phyloP scores from a whole-genome alignment of 2,888 invertebrate species.

The Stenchaetothrips biformis region DNA sequence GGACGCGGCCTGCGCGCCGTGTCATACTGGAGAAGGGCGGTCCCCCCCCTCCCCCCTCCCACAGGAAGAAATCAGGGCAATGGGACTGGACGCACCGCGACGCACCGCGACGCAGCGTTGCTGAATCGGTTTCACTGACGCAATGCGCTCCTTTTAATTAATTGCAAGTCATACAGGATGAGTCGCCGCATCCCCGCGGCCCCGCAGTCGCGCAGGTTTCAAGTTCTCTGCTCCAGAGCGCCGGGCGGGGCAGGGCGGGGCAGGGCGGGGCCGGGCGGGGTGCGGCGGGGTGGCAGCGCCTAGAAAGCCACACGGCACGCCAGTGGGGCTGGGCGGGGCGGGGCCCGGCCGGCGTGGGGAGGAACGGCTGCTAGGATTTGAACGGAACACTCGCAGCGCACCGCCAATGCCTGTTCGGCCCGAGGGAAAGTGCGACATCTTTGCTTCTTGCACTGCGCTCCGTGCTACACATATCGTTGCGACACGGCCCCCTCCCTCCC shows the following conservation, averaged over 20 bases:
- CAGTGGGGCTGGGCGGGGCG: not conserved
- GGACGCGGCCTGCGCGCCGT: not conserved
- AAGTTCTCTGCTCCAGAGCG: not conserved
- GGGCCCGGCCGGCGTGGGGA: not conserved
- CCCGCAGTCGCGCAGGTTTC: not conserved
- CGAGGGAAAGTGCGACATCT: too few relatives aligned
- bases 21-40: not conserved
- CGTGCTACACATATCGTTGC: too few relatives aligned
- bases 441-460: too few relatives aligned
- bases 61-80: slow-evolving; percentile 7
- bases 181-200: not conserved
- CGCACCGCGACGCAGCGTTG: not conserved
- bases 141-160: slow-evolving; percentile 5
- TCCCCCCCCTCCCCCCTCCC: not conserved
- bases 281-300: not conserved
- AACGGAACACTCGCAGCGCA: too few relatives aligned
- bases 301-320: not conserved
- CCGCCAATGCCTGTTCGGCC: too few relatives aligned
- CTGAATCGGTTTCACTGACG: slow-evolving; percentile 16
- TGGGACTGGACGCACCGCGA: slow-evolving; percentile 13
- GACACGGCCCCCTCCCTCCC: too few relatives aligned
- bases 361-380: not conserved
- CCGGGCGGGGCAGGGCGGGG: not conserved
- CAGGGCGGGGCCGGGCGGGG: not conserved
- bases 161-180: slow-evolving; percentile 24